Conservation (phyloP, 2,888 invertebrate genomes). For the Arge pagana region DNA sequence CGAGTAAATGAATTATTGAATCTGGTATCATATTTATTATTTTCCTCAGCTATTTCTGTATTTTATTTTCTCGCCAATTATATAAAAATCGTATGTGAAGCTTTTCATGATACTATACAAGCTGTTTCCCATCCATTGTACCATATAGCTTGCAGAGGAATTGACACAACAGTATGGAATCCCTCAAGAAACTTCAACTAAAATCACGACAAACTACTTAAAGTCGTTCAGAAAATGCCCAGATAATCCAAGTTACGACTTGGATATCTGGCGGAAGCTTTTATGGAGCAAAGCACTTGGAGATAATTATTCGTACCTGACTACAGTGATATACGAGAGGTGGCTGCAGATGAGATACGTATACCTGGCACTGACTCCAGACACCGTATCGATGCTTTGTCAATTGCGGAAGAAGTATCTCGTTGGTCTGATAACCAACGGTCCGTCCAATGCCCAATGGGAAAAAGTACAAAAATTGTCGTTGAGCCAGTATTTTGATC, state of each 20-base stretch:
- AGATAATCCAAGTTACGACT: constrained; percentile 72
- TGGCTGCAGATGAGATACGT: constrained; percentile 83
- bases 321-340: constrained; percentile 73
- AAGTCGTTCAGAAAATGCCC: constrained; percentile 80
- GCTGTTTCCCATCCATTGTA: constrained; percentile 16
- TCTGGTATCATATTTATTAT: constrained; percentile 33
- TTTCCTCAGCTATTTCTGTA: constrained; percentile 26
- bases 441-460: constrained; percentile 86
- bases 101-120: too few species aligned
- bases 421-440: constrained; percentile 83
- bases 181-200: constrained; percentile 66
- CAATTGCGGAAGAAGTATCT: constrained; percentile 75
- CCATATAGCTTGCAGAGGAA: constrained; percentile 61
- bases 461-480: constrained; percentile 79
- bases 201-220: constrained; percentile 72
- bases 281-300: constrained; percentile 81
- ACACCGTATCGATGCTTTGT: constrained; percentile 71
- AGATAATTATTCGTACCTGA: constrained; percentile 71
- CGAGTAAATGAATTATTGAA: constrained; percentile 33
- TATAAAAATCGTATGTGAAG: constrained; percentile 44
- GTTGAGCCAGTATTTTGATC: constrained; percentile 75
- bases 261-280: constrained; percentile 78
- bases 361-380: constrained; percentile 71
- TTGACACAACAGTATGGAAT: constrained; percentile 71
- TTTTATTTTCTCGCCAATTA: constrained; percentile 39